Evolutionary conservation across 2,888 invertebrate species (phyloP), one percentile per base, ranked within the genome.

Genomic region (Ferrisia virgata): DNA sequence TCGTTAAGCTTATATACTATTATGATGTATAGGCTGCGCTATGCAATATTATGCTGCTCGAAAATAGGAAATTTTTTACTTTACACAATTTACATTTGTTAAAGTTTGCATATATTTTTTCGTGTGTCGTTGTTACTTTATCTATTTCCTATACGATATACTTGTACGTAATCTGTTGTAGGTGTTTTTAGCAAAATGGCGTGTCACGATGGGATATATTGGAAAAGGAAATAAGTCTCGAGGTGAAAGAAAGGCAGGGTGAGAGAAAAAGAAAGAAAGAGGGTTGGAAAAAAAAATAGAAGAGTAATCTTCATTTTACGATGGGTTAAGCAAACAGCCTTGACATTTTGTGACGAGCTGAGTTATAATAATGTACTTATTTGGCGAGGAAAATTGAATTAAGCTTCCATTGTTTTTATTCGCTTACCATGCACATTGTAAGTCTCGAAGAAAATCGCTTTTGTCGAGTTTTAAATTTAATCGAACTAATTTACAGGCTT

Each of bases 321-420:
- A 33, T 33, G 72, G 72, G 72, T 72, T 72, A 72, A 72, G 33
- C 72, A 72, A 72, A 72, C 72, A 72, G 33, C 72, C 33, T 72
- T 72, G 72, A 72, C 72, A 33, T 31, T 64, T 64, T 64, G 58
- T 64, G 58, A 72, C 36, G 33, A 33, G 33, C 72, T 33, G 72
- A 31, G 72, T 72, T 72, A 72, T 72, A 72, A 72, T 72, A 72
- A 72, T 72, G 72, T 72, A 72, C 72, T 72, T 72, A 72, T 72
- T 72, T 33, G 72, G 33, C 18, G 72, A 72, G 33, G 72, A 72
- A 72, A 72, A 72, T 72, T 72, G 72, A 72, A 72, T 72, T 72
- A 72, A 28, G 33, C n/a, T 72, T 72, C 58, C 28, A 64, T 64
- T 64, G 28, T 64, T 64, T 64, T 64, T 64, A 64, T 64, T 64